These are phyloP conservation scores for Cloeon dipterum DNA, from an alignment of 2,888 invertebrate species.

Conservation along the genomic window DNA sequence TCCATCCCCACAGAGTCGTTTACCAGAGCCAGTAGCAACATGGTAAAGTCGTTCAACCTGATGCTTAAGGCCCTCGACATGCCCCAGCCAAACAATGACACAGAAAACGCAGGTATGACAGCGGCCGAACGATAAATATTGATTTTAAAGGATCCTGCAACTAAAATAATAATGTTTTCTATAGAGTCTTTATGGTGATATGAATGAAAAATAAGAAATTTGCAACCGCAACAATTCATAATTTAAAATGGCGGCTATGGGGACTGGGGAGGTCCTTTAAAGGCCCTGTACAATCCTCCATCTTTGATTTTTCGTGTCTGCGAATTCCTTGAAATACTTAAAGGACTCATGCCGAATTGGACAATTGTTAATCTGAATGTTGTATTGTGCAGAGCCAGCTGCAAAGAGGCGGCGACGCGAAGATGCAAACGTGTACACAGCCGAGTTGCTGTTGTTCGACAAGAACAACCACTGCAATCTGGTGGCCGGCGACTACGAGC, in stretches of 20 bases:
- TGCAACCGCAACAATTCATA: too few relatives aligned
- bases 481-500: conserved; percentile 75
- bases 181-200: not conserved
- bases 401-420: conserved; percentile 30
- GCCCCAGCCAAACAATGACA: not conserved
- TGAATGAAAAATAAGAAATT: not conserved
- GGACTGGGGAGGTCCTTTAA: too few relatives aligned
- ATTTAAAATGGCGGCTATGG: too few relatives aligned
- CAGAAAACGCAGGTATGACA: not conserved
- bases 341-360: too few relatives aligned
- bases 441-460: conserved; percentile 74
- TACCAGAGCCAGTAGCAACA: conserved; percentile 49
- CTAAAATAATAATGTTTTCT: not conserved
- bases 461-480: conserved; percentile 69
- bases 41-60: conserved; percentile 62
- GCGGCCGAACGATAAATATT: not conserved
- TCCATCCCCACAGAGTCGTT: conserved; percentile 74
- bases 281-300: too few relatives aligned
- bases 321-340: too few relatives aligned
- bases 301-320: too few relatives aligned
- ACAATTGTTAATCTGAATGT: too few relatives aligned
- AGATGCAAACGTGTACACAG: conserved; percentile 34
- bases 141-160: not conserved
- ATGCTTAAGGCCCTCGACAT: not conserved
- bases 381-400: conserved; percentile 30